Conservation (phyloP, 2,888 invertebrate genomes). For the Synergus laeviventris region DNA sequence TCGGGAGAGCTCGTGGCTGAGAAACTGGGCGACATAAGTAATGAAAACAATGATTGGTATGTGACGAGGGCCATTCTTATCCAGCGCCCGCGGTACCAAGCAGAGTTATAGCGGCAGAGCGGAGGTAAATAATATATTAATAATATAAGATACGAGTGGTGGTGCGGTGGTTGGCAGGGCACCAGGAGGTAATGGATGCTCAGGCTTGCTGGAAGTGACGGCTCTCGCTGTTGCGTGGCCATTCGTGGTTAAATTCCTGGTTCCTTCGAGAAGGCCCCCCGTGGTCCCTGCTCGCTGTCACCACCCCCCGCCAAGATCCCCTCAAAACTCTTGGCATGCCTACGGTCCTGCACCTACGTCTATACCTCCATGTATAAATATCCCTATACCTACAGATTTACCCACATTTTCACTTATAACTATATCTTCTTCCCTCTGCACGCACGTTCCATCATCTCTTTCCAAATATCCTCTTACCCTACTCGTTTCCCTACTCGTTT, state of each 20-base stretch:
- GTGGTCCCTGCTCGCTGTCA: constrained; percentile 75
- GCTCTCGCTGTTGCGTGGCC: constrained; percentile 75
- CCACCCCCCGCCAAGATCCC: constrained; percentile 76
- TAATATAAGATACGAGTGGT: constrained; percentile 73
- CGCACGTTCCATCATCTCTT: background rate
- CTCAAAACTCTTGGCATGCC: constrained; percentile 60
- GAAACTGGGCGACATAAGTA: constrained; percentile 61
- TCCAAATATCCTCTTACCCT: background rate
- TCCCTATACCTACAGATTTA: background rate
- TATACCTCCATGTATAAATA: background rate
- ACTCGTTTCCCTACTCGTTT: background rate
- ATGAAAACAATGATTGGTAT: constrained; percentile 74
- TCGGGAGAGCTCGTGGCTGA: background rate
- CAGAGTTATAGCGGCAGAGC: constrained; percentile 50
- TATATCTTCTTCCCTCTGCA: background rate
- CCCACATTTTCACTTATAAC: background rate
- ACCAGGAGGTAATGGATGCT: constrained; percentile 76
- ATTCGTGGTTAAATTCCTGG: constrained; percentile 77
- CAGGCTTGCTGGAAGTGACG: constrained; percentile 75
- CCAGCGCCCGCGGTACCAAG: constrained; percentile 50
- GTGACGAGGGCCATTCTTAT: constrained; percentile 73
- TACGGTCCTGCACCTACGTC: constrained; percentile 47
- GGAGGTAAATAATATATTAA: constrained; percentile 74
- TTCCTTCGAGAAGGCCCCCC: constrained; percentile 79
- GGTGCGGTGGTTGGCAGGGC: constrained; percentile 74